Conservation (phyloP, 2,113 vertebrate genomes). For the Ciconia maguari region DNA sequence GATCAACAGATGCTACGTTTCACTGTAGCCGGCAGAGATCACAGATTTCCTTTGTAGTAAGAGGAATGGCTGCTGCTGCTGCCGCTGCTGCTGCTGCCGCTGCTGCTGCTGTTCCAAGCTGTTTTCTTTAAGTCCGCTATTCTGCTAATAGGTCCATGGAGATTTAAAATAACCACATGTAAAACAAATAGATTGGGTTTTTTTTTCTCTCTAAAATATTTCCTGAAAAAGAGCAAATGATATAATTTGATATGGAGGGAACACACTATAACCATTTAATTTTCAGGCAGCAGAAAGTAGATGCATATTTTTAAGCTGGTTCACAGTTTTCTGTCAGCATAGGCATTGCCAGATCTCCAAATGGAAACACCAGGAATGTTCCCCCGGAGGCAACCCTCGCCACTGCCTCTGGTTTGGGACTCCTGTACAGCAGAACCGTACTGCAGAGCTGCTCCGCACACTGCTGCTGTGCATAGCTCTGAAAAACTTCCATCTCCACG, state of each 20-base stretch:
- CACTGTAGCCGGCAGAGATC: constrained; percentile 45
- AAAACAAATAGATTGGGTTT: neutral
- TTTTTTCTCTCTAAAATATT: neutral
- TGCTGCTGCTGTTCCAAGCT: constrained; percentile 27
- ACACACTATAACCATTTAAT: neutral
- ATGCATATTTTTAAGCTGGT: constrained; percentile 15
- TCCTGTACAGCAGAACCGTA: neutral
- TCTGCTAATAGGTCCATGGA: neutral
- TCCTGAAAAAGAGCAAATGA: neutral
- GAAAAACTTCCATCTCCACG: neutral
- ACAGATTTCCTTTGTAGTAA: constrained; percentile 68
- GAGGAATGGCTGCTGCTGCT: constrained; percentile 49
- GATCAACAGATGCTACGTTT: constrained; percentile 73
- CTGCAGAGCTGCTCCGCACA: neutral
- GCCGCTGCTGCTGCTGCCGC: neutral
- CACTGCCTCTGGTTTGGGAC: neutral
- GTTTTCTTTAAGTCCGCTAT: constrained; percentile 44
- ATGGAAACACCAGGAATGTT: neutral
- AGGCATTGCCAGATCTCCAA: neutral
- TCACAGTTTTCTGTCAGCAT: neutral
- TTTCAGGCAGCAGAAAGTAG: constrained; percentile 10
- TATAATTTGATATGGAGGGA: neutral
- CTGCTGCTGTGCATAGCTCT: neutral
- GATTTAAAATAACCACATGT: constrained; percentile 3
- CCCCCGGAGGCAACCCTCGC: neutral